phyloP scores from a whole-genome alignment of 1,140 invertebrate species.

The Tenebrio molitor region DNA sequence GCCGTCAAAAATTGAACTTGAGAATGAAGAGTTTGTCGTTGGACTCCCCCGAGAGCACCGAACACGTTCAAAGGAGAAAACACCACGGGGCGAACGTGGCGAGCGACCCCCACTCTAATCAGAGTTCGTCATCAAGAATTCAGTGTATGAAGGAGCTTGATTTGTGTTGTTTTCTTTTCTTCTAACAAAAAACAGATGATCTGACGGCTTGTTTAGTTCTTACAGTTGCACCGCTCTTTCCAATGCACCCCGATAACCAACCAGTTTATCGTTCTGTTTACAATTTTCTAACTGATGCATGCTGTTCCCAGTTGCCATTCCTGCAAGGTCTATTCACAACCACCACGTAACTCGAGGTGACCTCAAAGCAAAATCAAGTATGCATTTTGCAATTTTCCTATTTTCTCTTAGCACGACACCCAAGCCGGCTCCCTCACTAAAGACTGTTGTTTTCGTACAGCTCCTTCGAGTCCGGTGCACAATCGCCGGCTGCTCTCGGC shows the following conservation, averaged over 20 bases:
- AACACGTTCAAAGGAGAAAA: conserved; percentile 84
- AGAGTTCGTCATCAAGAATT: conserved; percentile 69
- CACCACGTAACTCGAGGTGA: conserved; percentile 64
- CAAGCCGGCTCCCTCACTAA: conserved; percentile 4
- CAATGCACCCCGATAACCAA: conserved; percentile 8
- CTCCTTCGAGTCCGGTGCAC: conserved; percentile 90
- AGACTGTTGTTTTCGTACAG: conserved; percentile 68
- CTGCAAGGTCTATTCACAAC: conserved; percentile 60
- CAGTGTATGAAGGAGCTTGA: conserved; percentile 64
- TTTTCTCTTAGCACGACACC: conserved; percentile 1
- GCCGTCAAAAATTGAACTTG: conserved; percentile 94
- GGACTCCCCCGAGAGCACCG: conserved; percentile 94
- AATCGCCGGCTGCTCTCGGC: conserved; percentile 82
- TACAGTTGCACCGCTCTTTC: conserved; percentile 16
- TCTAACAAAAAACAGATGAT: no score
- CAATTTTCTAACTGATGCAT: conserved; percentile 45
- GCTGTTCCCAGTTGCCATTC: conserved; percentile 55
- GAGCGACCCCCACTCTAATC: conserved; percentile 71
- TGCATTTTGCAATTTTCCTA: conserved; percentile 56
- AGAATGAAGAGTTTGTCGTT: conserved; percentile 97
- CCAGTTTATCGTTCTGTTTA: conserved; percentile 14
- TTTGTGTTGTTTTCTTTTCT: conserved; percentile 25
- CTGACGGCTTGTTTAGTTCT: conserved; percentile 33
- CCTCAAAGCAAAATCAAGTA: conserved; percentile 66
- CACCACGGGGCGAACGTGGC: conserved; percentile 70